Evolutionary conservation across 92 coral and sea anemone species (phyloP).

Genomic region (Hydrozoanthus gracilis): DNA sequence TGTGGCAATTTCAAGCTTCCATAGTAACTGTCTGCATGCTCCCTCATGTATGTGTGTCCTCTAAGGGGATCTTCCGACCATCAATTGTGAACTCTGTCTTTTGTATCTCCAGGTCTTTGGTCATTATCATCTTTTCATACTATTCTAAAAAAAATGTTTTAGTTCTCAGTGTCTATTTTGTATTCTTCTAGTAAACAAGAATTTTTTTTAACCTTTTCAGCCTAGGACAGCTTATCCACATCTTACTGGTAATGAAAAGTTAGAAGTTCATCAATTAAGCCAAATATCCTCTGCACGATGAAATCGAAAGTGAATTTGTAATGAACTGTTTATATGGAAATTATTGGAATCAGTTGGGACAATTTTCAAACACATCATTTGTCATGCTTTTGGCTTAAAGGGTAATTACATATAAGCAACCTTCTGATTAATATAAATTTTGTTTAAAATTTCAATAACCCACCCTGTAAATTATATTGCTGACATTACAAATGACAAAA

Average conservation of each 20-base stretch:
- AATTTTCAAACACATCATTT: no score
- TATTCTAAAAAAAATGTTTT: slow-evolving; percentile 18
- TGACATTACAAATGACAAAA: no score
- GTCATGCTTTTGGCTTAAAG: no score
- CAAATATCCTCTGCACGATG: no score
- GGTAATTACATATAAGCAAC: no score
- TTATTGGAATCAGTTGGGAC: no score
- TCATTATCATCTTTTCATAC: slow-evolving; percentile 43
- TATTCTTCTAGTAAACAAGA: background rate
- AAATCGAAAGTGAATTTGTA: background rate
- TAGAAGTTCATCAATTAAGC: no score
- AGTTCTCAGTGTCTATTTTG: background rate
- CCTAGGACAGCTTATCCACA: no score
- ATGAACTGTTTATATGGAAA: background rate
- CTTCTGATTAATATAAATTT: no score
- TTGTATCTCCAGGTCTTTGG: slow-evolving; percentile 25
- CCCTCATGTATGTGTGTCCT: slow-evolving; percentile 23
- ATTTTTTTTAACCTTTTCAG: background rate
- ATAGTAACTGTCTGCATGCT: background rate
- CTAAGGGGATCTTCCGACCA: slow-evolving; percentile 26
- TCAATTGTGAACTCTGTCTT: slow-evolving; percentile 33
- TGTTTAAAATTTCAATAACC: no score
- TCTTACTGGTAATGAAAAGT: no score
- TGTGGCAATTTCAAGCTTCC: background rate
- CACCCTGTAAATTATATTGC: no score